Percentiles rank a stretch among this genome's conserved stretches.
Conservation (phyloP, 2,113 vertebrate species). For the Sylvia atricapilla region DNA sequence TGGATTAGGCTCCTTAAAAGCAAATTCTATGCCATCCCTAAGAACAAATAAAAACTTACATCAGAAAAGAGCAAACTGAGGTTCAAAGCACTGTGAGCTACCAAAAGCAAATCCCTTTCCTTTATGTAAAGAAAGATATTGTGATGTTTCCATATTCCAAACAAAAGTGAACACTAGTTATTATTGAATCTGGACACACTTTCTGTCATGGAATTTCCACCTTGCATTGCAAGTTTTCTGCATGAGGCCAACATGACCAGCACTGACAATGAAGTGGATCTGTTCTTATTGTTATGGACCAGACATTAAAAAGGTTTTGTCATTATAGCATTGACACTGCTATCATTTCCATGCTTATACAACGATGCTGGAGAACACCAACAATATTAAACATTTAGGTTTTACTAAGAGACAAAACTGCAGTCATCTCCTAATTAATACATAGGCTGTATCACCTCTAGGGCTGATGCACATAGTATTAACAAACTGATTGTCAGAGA, state of each 20-base stretch:
- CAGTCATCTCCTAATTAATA: background rate
- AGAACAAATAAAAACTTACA: background rate
- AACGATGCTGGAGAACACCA: background rate
- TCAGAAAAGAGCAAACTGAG: background rate
- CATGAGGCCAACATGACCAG: background rate
- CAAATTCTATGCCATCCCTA: conserved; percentile 98
- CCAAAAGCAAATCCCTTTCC: background rate
- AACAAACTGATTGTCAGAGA: background rate
- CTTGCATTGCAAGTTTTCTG: background rate
- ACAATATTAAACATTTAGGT: background rate
- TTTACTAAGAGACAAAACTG: background rate
- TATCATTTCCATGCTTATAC: background rate
- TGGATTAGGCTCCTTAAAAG: conserved; percentile 97
- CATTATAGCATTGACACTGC: background rate
- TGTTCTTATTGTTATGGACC: background rate
- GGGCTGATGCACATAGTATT: background rate
- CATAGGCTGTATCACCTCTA: rapidly evolving
- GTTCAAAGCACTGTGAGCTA: background rate
- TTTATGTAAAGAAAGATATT: background rate
- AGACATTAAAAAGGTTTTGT: background rate
- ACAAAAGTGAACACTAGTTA: background rate
- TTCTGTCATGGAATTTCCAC: background rate
- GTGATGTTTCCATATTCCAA: background rate
- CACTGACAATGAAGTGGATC: background rate
- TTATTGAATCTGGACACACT: background rate